These are phyloP conservation scores for Theonella swinhoei DNA, from an alignment of 37 sponge, comb jelly and placozoan genomes.

Conservation along the genomic window DNA sequence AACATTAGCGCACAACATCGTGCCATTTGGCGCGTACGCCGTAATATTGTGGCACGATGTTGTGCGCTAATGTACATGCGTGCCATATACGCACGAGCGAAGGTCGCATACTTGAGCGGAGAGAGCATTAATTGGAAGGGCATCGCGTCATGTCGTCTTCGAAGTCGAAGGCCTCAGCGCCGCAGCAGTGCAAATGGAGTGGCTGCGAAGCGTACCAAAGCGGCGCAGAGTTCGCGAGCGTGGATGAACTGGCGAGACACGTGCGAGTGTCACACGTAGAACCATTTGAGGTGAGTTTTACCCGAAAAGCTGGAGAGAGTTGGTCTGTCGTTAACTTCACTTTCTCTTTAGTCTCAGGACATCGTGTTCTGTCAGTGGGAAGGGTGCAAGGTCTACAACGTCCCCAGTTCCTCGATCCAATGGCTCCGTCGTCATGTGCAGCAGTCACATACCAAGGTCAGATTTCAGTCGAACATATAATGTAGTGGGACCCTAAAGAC, in stretches of 20 bases:
- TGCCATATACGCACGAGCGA: too few relatives aligned
- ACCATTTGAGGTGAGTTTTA: background rate
- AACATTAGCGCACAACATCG: too few relatives aligned
- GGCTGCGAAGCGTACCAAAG: background rate
- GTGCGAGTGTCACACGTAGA: conserved; percentile 48
- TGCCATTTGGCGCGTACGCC: background rate
- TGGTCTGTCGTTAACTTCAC: too few relatives aligned
- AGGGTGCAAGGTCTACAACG: conserved; percentile 77
- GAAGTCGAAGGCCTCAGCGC: background rate
- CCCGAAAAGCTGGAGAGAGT: too few relatives aligned
- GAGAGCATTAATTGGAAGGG: background rate
- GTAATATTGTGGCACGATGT: too few relatives aligned
- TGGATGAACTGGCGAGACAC: conserved; percentile 58
- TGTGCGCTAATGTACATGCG: too few relatives aligned
- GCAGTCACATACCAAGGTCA: conserved; percentile 45
- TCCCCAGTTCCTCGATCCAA: conserved; percentile 41
- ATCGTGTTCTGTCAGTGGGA: conserved; percentile 75
- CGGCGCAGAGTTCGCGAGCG: background rate
- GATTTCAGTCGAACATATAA: background rate
- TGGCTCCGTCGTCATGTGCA: conserved; percentile 75
- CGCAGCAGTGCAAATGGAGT: background rate
- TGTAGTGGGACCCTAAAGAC: too few relatives aligned
- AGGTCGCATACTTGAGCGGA: too few relatives aligned
- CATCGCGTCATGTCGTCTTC: background rate
- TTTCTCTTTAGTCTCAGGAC: conserved; percentile 18